These are phyloP conservation scores for Thaleichthys pacificus DNA, from an alignment of 2,797 vertebrate species.

Conservation along the genomic window DNA sequence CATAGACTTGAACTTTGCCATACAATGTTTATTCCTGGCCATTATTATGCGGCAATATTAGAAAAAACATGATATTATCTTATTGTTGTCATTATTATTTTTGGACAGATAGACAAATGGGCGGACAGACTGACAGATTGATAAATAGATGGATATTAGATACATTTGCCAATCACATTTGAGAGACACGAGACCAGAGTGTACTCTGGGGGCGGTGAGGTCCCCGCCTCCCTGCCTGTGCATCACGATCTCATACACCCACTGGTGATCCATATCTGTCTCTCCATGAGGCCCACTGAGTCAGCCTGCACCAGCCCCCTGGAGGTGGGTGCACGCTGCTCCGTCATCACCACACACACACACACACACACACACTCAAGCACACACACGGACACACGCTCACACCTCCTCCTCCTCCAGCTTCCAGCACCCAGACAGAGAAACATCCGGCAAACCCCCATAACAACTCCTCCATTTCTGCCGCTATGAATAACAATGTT, in stretches of 20 bases:
- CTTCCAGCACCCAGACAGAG: slow-evolving; percentile 22
- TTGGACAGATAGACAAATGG: too few species aligned
- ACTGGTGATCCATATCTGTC: slow-evolving; percentile 61
- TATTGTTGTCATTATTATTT: too few species aligned
- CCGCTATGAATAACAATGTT: background rate
- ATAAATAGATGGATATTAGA: too few species aligned
- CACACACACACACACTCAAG: slow-evolving; percentile 37
- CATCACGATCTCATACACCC: slow-evolving; percentile 60
- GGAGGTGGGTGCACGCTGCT: slow-evolving; percentile 67
- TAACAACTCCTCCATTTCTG: background rate
- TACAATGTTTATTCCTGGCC: too few species aligned
- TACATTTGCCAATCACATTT: background rate
- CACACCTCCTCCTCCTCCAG: slow-evolving; percentile 1
- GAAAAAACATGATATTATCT: too few species aligned
- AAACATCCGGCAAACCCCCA: background rate
- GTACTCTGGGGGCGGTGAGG: background rate
- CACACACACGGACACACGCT: slow-evolving; percentile 13
- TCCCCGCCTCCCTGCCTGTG: background rate
- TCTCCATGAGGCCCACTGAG: slow-evolving; percentile 74
- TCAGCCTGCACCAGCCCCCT: slow-evolving; percentile 62
- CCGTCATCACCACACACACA: slow-evolving; percentile 58
- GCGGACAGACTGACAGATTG: too few species aligned
- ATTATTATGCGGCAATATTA: too few species aligned
- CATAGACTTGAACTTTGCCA: background rate
- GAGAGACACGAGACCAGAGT: background rate